Evolutionary conservation across 2,888 invertebrate species (phyloP).

Genomic region (Macropis europaea): DNA sequence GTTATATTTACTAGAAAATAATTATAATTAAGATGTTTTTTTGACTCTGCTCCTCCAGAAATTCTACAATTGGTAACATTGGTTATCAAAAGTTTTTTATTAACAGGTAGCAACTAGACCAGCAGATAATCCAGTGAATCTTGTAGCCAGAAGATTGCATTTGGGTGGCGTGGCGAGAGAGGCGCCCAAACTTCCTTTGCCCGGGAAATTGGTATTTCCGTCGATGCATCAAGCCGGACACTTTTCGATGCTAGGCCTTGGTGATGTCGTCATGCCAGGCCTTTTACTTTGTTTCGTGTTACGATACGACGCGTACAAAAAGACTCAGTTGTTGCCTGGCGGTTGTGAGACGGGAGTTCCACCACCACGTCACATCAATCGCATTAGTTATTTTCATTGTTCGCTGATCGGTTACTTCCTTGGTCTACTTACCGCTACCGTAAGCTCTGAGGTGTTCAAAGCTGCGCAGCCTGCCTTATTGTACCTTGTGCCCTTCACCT

Average conservation of each 20-base stretch:
- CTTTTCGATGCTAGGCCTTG: conserved; percentile 96
- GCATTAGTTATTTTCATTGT: conserved; percentile 98
- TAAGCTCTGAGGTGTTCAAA: conserved; percentile 98
- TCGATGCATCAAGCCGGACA: conserved; percentile 97
- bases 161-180: conserved; percentile 94
- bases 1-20: background rate
- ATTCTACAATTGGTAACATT: background rate
- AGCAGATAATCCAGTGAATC: conserved; percentile 95
- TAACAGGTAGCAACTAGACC: conserved; percentile 88
- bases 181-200: conserved; percentile 96
- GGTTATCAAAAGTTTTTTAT: conserved; percentile 3
- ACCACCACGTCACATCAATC: conserved; percentile 80
- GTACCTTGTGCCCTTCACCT: conserved; percentile 98
- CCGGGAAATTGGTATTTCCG: conserved; percentile 98
- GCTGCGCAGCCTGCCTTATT: conserved; percentile 98
- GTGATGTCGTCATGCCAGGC: conserved; percentile 97
- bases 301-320: conserved; percentile 98
- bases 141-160: conserved; percentile 95
- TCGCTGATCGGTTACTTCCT: conserved; percentile 98
- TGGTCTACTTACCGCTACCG: conserved; percentile 97
- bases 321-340: conserved; percentile 86
- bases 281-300: conserved; percentile 96
- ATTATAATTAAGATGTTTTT: background rate
- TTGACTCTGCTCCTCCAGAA: too few species aligned
- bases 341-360: conserved; percentile 84